These are phyloP conservation scores for Turnix velox DNA, from an alignment of 2,113 vertebrate genomes.

Conservation along the genomic window DNA sequence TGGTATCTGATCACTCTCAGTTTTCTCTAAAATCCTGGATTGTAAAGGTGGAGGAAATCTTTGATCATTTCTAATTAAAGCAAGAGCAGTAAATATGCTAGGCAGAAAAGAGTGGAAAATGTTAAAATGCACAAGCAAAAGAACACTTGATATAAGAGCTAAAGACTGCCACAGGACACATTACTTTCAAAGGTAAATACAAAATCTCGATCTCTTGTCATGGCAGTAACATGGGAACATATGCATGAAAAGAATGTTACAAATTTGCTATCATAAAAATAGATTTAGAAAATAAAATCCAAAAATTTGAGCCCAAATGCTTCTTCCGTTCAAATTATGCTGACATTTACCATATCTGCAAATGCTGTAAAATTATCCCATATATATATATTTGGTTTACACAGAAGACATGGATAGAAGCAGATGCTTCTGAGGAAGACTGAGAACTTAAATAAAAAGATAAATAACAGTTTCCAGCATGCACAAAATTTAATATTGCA, in stretches of 20 bases:
- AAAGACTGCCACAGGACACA: background rate
- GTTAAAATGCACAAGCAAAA: background rate
- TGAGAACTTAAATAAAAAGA: background rate
- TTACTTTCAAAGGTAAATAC: background rate
- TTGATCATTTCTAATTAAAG: background rate
- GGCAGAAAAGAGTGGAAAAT: background rate
- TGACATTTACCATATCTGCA: background rate
- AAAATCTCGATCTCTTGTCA: background rate
- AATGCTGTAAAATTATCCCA: background rate
- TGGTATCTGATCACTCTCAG: background rate
- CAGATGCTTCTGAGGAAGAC: background rate
- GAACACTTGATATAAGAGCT: background rate
- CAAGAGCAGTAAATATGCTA: background rate
- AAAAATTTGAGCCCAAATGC: background rate
- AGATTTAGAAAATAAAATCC: background rate
- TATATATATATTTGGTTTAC: background rate
- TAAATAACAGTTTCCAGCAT: background rate
- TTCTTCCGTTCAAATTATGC: background rate
- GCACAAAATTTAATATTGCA: background rate
- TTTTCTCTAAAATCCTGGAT: background rate
- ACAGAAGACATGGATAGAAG: background rate
- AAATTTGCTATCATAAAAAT: background rate
- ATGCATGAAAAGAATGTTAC: background rate
- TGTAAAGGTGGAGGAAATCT: background rate
- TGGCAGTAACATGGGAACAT: background rate